Evolutionary conservation across 1,140 invertebrate species (phyloP).

Genomic region (Leguminivora glycinivorella): DNA sequence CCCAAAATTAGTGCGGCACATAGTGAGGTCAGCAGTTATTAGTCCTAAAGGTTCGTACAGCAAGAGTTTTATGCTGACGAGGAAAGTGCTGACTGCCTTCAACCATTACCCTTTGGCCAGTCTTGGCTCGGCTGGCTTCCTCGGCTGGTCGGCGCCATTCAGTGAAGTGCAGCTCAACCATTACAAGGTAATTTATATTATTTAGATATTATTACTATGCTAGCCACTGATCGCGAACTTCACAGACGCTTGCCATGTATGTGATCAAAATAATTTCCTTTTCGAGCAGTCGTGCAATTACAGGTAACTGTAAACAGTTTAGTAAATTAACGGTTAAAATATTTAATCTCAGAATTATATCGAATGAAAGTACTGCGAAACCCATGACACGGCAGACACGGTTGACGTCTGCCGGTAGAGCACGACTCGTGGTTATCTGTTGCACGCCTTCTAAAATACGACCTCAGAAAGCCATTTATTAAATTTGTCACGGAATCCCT

Average conservation of each 20-base stretch:
- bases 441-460: slow-evolving; percentile 12
- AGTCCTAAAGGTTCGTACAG: slow-evolving; percentile 83
- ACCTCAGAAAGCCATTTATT: slow-evolving; percentile 16
- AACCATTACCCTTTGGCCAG: slow-evolving; percentile 86
- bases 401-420: background rate
- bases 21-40: slow-evolving; percentile 78
- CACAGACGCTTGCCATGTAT: too few relatives aligned
- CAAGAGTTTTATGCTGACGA: slow-evolving; percentile 85
- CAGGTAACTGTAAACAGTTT: too few relatives aligned
- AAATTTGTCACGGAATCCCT: slow-evolving; percentile 29
- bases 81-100: slow-evolving; percentile 83
- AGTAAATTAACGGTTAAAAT: background rate
- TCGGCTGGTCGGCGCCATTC: slow-evolving; percentile 76
- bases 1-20: slow-evolving; percentile 67
- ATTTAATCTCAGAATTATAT: background rate
- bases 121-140: slow-evolving; percentile 76
- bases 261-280: too few relatives aligned
- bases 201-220: too few relatives aligned
- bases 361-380: background rate
- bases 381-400: background rate
- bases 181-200: slow-evolving; percentile 79
- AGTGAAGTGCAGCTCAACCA: slow-evolving; percentile 81
- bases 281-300: too few relatives aligned
- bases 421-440: slow-evolving; percentile 9
- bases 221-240: too few relatives aligned